A percentile compares a stretch with the other conserved stretches of the same genome.
Conservation (phyloP, 1,140 invertebrate genomes). For the Doryteuthis pealeii region DNA sequence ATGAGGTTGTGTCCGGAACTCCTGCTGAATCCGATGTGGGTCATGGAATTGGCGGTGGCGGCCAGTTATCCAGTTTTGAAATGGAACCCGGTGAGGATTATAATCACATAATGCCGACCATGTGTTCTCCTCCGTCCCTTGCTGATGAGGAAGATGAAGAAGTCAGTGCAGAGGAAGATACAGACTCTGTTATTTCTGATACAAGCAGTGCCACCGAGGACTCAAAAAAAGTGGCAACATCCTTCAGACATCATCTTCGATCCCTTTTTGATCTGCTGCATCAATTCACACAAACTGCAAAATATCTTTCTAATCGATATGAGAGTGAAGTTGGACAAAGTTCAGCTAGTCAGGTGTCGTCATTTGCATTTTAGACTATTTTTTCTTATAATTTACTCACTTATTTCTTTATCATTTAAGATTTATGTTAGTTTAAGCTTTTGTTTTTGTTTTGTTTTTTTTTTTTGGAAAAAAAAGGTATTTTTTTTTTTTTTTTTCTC, state of each 20-base stretch:
- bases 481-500: no score
- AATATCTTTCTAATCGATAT: slow-evolving; percentile 37
- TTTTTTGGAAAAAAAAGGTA: no score
- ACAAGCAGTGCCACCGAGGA: slow-evolving; percentile 12
- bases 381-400: no score
- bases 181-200: slow-evolving; percentile 13
- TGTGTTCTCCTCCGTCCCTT: neutral
- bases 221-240: slow-evolving; percentile 37
- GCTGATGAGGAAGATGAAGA: slow-evolving; percentile 20
- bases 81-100: neutral
- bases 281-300: slow-evolving; percentile 45
- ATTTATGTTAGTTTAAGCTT: no score
- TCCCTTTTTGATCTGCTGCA: slow-evolving; percentile 41
- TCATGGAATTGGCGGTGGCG: neutral
- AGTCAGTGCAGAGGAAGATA: slow-evolving; percentile 23
- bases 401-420: no score
- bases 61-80: neutral
- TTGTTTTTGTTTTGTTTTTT: no score
- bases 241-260: slow-evolving; percentile 40
- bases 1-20: slow-evolving; percentile 37
- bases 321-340: slow-evolving; percentile 36
- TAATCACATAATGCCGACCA: neutral
- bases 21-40: neutral
- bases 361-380: slow-evolving; percentile 1
- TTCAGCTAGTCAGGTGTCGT: slow-evolving; percentile 2